These are phyloP conservation scores for Drosophila helvetica DNA, from an alignment of 2,888 invertebrate species.

Conservation along the genomic window DNA sequence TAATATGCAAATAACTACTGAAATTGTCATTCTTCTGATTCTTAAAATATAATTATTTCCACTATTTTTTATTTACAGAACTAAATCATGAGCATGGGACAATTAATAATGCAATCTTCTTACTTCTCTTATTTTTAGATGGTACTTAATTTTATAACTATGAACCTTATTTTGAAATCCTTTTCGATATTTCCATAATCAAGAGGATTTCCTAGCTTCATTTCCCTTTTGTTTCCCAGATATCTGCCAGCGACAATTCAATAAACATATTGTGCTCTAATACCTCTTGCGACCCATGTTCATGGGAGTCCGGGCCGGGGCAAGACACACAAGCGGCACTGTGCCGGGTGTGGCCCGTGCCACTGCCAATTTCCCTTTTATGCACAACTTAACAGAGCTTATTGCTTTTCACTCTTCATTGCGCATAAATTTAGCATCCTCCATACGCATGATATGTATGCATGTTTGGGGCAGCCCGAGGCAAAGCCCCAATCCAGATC, in stretches of 20 bases:
- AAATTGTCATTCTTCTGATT: too few species aligned
- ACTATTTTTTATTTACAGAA: too few species aligned
- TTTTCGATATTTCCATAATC: not conserved
- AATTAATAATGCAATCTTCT: too few species aligned
- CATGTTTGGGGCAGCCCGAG: constrained; percentile 1
- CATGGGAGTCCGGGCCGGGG: not conserved
- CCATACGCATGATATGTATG: constrained; percentile 53
- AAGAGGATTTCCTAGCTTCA: not conserved
- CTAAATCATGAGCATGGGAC: too few species aligned
- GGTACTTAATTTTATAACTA: too few species aligned
- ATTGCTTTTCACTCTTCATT: constrained; percentile 78
- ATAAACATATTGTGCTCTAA: constrained; percentile 48
- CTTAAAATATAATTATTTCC: too few species aligned
- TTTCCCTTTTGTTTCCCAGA: constrained; percentile 5
- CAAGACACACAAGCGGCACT: constrained; percentile 5
- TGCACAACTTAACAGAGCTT: constrained; percentile 77
- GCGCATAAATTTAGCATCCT: constrained; percentile 74
- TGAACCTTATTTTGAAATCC: too few species aligned
- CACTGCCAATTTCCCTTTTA: constrained; percentile 75
- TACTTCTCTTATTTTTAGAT: too few species aligned
- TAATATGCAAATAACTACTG: too few species aligned
- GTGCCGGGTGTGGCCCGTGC: constrained; percentile 37
- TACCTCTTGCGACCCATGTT: constrained; percentile 21
- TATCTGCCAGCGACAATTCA: constrained; percentile 43
- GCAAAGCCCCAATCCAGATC: not conserved